A percentile compares a stretch with the other conserved stretches of the same genome.
Evolutionary conservation across 2,797 vertebrate genomes (phyloP).

Genomic region (Dallia pectoralis): DNA sequence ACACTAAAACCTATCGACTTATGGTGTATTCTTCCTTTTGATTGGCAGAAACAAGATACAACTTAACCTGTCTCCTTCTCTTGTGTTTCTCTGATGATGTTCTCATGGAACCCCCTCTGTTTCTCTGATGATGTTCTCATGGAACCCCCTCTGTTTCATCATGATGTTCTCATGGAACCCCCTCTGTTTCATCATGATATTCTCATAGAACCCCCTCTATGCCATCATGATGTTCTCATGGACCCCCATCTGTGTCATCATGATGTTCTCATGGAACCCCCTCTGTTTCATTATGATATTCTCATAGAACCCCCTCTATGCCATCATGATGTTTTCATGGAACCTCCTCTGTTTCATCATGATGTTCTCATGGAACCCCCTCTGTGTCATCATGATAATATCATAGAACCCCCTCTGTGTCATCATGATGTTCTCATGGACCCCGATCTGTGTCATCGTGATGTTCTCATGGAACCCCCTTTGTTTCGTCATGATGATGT

Average conservation of each 20-base stretch:
- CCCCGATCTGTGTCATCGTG: no score
- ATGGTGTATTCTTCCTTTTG: not conserved
- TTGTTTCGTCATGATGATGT: no score
- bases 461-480: no score
- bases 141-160: slow-evolving; percentile 55
- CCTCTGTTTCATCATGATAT: slow-evolving; percentile 63
- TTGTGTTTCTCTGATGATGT: slow-evolving; percentile 27
- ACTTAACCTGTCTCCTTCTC: not conserved
- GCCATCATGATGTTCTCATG: slow-evolving; percentile 65
- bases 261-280: slow-evolving; percentile 66
- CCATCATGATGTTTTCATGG: slow-evolving; percentile 65
- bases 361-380: slow-evolving; percentile 65
- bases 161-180: slow-evolving; percentile 65
- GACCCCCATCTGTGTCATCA: slow-evolving; percentile 55
- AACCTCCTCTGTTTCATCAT: slow-evolving; percentile 57
- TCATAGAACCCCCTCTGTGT: slow-evolving; percentile 22
- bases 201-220: slow-evolving; percentile 59
- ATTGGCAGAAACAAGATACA: not conserved
- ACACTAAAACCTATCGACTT: not conserved
- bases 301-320: slow-evolving; percentile 58
- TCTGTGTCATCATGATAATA: slow-evolving; percentile 47
- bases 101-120: slow-evolving; percentile 33
- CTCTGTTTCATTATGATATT: slow-evolving; percentile 64
- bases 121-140: no score
- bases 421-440: slow-evolving; percentile 34